phyloP scores from a whole-genome alignment of 2,888 invertebrate species.

The Therioaphis trifolii region DNA sequence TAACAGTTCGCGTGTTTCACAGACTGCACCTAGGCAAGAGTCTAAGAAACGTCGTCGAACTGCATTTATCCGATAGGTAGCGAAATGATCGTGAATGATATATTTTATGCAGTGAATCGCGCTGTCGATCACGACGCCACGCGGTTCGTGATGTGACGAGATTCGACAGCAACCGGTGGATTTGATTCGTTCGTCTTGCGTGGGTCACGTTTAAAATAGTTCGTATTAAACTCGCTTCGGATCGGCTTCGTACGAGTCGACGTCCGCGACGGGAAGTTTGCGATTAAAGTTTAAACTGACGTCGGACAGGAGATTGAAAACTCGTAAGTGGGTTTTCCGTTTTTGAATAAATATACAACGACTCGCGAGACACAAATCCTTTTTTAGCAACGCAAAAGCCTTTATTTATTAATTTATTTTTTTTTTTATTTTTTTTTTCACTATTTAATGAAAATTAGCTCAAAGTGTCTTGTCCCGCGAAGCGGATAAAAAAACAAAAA shows the following conservation, averaged over 20 bases:
- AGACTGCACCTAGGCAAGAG: no score
- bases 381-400: not conserved
- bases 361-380: not conserved
- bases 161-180: not conserved
- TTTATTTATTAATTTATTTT: no score
- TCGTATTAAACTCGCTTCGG: not conserved
- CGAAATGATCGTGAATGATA: no score
- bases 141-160: no score
- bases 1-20: no score
- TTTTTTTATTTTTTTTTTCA: no score
- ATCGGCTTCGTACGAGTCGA: not conserved
- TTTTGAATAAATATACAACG: not conserved
- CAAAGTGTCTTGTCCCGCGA: not conserved
- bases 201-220: not conserved
- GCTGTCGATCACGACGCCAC: no score
- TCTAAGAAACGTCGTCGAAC: no score
- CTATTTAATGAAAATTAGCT: constrained; percentile 18
- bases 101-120: no score
- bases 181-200: not conserved
- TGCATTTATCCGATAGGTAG: no score
- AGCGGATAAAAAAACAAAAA: no score
- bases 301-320: no score
- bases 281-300: not conserved
- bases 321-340: not conserved
- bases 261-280: not conserved